phyloP scores from a whole-genome alignment of 2,113 vertebrate genomes.

The Lasiurus borealis region DNA sequence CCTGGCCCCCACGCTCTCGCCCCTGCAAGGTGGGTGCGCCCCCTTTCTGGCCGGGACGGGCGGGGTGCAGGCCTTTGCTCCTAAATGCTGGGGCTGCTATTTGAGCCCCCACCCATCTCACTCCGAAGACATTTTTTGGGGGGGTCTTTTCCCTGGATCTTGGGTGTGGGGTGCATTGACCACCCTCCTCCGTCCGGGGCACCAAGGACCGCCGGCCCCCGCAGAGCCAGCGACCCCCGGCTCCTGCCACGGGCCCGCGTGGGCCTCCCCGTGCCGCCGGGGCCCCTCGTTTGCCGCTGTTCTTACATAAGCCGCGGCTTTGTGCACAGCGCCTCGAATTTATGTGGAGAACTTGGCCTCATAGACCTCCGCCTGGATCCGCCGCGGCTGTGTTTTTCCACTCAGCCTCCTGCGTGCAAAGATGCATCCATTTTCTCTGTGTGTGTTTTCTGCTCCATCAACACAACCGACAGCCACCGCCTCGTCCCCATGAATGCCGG shows the following conservation, averaged over 20 bases:
- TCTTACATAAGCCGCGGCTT: background rate
- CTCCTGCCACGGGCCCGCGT: background rate
- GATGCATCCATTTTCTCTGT: background rate
- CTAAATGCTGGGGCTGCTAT: background rate
- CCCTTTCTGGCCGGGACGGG: background rate
- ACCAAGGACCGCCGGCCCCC: background rate
- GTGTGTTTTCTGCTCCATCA: rapidly evolving
- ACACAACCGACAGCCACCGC: background rate
- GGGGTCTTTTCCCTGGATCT: background rate
- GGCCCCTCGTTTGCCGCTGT: background rate
- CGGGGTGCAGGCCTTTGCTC: background rate
- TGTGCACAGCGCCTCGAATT: background rate
- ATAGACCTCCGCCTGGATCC: background rate
- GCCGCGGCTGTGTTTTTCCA: background rate
- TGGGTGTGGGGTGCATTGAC: rapidly evolving
- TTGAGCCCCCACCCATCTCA: background rate
- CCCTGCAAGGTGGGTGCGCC: background rate
- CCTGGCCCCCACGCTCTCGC: too few relatives aligned
- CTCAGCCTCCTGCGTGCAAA: background rate
- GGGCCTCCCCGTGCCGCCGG: too few relatives aligned
- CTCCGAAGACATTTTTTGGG: background rate
- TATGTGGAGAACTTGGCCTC: background rate
- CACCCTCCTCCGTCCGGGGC: background rate
- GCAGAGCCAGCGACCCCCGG: background rate
- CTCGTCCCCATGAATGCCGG: background rate